Evolutionary conservation across 2,888 invertebrate genomes (phyloP).

Genomic region (Galerucella calmariensis): DNA sequence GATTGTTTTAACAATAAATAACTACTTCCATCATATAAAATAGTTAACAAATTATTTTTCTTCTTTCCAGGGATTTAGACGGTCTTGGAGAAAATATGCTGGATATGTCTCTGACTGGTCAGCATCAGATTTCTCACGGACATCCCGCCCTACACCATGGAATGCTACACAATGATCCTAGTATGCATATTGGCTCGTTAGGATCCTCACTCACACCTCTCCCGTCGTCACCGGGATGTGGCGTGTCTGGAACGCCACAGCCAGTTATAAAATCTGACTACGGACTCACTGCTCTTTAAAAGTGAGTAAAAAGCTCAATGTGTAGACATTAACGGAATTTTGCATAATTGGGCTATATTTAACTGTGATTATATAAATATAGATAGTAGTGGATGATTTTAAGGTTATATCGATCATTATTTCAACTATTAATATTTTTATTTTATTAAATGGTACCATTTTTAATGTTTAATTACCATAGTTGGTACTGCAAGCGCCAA

Average conservation of each 20-base stretch:
- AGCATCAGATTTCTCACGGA: constrained; percentile 67
- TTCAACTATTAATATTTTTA: too few relatives aligned
- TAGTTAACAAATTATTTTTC: constrained; percentile 36
- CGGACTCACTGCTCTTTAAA: constrained; percentile 83
- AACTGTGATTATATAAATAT: constrained; percentile 3
- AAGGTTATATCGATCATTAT: too few relatives aligned
- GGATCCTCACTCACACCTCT: constrained; percentile 68
- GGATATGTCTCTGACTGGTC: constrained; percentile 61
- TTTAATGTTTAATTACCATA: too few relatives aligned
- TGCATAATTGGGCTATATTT: constrained; percentile 19
- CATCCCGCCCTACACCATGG: constrained; percentile 64
- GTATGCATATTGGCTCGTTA: constrained; percentile 66
- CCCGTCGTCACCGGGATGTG: constrained; percentile 69
- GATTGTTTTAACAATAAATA: not conserved
- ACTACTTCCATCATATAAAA: too few relatives aligned
- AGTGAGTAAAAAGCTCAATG: constrained; percentile 48
- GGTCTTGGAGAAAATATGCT: constrained; percentile 68
- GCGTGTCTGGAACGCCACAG: constrained; percentile 66
- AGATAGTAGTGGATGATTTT: not conserved
- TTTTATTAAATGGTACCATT: too few relatives aligned
- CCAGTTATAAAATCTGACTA: constrained; percentile 87
- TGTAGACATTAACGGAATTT: constrained; percentile 38
- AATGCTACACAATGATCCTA: constrained; percentile 63
- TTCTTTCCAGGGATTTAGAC: constrained; percentile 66
- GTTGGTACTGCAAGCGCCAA: too few relatives aligned